These are phyloP conservation scores for Porites rus DNA, from an alignment of 92 coral and sea anemone species.

Conservation along the genomic window DNA sequence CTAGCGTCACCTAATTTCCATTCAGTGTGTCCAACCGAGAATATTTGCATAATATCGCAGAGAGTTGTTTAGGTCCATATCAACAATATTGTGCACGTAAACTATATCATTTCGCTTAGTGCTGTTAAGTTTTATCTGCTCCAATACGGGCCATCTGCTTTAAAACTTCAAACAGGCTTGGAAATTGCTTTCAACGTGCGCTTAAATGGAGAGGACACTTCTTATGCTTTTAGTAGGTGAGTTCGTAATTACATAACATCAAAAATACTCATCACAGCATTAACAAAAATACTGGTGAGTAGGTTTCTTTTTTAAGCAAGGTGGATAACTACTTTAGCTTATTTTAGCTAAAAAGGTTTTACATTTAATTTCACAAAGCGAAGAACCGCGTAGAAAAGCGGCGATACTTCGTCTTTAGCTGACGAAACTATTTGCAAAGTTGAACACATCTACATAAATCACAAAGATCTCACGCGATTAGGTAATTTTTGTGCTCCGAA, in stretches of 20 bases:
- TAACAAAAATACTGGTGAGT: background rate
- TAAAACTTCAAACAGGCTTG: background rate
- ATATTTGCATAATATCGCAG: conserved; percentile 14
- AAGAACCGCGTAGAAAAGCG: too few relatives aligned
- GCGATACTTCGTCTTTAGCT: too few relatives aligned
- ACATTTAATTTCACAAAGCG: too few relatives aligned
- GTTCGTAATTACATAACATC: background rate
- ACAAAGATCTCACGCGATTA: too few relatives aligned
- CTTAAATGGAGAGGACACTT: background rate
- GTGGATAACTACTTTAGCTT: too few relatives aligned
- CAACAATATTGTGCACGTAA: background rate
- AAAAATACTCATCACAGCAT: background rate
- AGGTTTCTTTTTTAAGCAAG: background rate
- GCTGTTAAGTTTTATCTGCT: too few relatives aligned
- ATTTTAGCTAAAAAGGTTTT: too few relatives aligned
- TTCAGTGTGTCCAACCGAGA: background rate
- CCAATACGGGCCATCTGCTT: background rate
- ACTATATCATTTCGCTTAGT: background rate
- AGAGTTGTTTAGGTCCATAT: background rate
- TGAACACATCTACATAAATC: too few relatives aligned
- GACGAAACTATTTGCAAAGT: too few relatives aligned
- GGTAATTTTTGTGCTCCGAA: too few relatives aligned
- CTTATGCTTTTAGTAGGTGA: background rate
- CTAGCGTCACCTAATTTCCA: background rate
- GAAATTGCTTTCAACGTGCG: background rate